Percentiles rank a stretch among this genome's conserved stretches.
phyloP scores from a whole-genome alignment of 2,113 vertebrate species.

The Choloepus hoffmanni region DNA sequence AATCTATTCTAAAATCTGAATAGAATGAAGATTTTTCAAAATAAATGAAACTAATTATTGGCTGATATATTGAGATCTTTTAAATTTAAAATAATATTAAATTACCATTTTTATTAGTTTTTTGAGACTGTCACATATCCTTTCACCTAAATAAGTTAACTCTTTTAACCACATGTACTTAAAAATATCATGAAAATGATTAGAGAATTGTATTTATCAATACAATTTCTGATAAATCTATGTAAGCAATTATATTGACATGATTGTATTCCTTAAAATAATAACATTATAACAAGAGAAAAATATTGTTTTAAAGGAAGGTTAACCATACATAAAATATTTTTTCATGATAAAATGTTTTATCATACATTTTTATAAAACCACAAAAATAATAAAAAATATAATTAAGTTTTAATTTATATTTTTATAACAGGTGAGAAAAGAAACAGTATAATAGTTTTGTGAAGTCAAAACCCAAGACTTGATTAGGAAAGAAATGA shows the following conservation, averaged over 20 bases:
- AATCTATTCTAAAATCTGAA: slow-evolving; percentile 16
- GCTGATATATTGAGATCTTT: slow-evolving; percentile 23
- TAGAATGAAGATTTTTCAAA: slow-evolving; percentile 62
- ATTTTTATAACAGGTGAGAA: slow-evolving; percentile 49
- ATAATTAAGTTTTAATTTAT: slow-evolving; percentile 29
- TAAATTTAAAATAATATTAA: slow-evolving; percentile 15
- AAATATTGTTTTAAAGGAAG: slow-evolving; percentile 28
- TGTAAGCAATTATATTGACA: not conserved
- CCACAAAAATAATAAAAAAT: not conserved
- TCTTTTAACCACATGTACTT: slow-evolving; percentile 33
- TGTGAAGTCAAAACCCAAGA: slow-evolving; percentile 12
- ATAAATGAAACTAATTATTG: slow-evolving; percentile 55
- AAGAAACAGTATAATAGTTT: slow-evolving; percentile 38
- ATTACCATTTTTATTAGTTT: not conserved
- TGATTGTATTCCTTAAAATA: slow-evolving; percentile 16
- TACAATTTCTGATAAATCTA: not conserved
- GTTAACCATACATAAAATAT: not conserved
- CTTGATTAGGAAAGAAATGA: slow-evolving; percentile 42
- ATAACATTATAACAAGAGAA: not conserved
- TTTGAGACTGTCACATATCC: not conserved
- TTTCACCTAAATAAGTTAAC: slow-evolving; percentile 28
- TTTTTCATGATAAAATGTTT: slow-evolving; percentile 6
- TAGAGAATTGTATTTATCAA: not conserved
- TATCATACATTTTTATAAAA: slow-evolving; percentile 36
- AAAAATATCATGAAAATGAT: slow-evolving; percentile 37